These are phyloP conservation scores for Gonatopus flavifemur DNA, from an alignment of 1,140 invertebrate species.

Conservation along the genomic window DNA sequence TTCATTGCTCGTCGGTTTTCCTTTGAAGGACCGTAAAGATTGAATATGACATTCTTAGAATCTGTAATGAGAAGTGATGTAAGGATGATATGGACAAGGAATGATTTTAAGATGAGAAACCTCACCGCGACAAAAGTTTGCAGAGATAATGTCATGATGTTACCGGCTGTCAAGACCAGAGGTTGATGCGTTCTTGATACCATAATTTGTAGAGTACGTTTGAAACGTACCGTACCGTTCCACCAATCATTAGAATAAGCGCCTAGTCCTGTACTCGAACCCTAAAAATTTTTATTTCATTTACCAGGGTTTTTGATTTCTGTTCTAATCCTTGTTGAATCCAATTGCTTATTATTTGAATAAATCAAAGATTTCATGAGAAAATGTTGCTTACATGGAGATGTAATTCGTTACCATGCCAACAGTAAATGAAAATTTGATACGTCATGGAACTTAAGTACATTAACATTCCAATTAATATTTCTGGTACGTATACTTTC, in stretches of 20 bases:
- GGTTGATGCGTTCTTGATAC: constrained; percentile 54
- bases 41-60: constrained; percentile 37
- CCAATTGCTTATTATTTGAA: too few relatives aligned
- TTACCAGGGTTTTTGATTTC: background rate
- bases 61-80: constrained; percentile 22
- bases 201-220: constrained; percentile 49
- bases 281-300: constrained; percentile 35
- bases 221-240: constrained; percentile 38
- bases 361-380: background rate
- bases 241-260: constrained; percentile 57
- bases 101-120: background rate
- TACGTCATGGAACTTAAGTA: constrained; percentile 58
- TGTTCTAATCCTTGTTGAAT: too few relatives aligned
- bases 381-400: constrained; percentile 47
- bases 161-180: constrained; percentile 52
- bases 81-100: background rate
- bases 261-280: constrained; percentile 41
- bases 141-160: constrained; percentile 54
- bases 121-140: constrained; percentile 28
- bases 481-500: constrained; percentile 43
- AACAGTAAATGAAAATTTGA: constrained; percentile 61
- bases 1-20: constrained; percentile 13
- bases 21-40: constrained; percentile 37
- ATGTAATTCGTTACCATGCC: constrained; percentile 58
- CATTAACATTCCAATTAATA: constrained; percentile 50